Percentiles rank a stretch among this genome's conserved stretches.
These are phyloP conservation scores for Drosophila helvetica DNA, from an alignment of 2,888 invertebrate species.

Conservation along the genomic window DNA sequence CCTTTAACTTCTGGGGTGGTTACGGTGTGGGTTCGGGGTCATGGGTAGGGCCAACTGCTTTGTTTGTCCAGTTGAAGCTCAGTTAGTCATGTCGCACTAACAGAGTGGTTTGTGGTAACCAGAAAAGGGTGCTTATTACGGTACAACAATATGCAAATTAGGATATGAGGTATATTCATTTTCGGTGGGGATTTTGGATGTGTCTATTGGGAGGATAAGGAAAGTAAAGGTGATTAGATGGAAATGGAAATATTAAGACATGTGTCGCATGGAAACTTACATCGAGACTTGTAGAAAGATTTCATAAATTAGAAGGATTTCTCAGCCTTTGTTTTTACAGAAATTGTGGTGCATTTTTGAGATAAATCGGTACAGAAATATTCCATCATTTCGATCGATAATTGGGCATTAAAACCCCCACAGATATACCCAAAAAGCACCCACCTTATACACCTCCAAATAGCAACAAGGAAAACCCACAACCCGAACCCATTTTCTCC, in stretches of 20 bases:
- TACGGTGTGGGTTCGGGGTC: not conserved
- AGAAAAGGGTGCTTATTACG: conserved; percentile 3
- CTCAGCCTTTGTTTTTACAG: no score
- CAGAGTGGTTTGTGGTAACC: conserved; percentile 64
- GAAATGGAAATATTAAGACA: not conserved
- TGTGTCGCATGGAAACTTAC: not conserved
- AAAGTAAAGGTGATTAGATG: not conserved
- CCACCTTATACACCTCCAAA: not conserved
- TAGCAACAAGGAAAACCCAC: not conserved
- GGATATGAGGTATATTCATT: not conserved
- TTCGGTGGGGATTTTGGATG: not conserved
- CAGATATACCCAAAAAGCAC: not conserved
- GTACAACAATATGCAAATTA: conserved; percentile 43
- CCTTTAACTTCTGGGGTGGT: not conserved
- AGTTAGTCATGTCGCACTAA: conserved; percentile 45
- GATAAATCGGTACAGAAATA: rapidly evolving
- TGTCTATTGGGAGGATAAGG: not conserved
- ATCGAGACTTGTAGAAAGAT: no score
- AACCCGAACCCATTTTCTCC: not conserved
- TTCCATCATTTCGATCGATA: not conserved
- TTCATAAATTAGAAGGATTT: no score
- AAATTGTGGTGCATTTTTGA: not conserved
- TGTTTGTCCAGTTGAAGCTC: conserved; percentile 22
- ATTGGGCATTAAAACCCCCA: not conserved
- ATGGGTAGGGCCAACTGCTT: conserved; percentile 39